phyloP scores from a whole-genome alignment of 2,888 invertebrate species.

The Adelognathus sp. region DNA sequence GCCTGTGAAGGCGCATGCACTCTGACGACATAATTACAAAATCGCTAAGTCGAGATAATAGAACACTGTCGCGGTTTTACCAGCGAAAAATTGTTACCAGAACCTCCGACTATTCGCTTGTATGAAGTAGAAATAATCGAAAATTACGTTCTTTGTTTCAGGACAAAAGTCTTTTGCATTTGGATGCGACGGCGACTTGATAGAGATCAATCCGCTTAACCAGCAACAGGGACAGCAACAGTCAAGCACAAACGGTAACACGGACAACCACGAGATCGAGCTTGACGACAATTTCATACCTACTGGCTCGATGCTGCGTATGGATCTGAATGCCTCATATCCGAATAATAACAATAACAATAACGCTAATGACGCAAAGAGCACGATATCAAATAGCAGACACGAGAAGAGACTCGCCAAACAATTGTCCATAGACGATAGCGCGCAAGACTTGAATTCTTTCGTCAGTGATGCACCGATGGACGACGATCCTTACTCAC shows the following conservation, averaged over 20 bases:
- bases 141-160: constrained; percentile 49
- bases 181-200: constrained; percentile 77
- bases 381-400: constrained; percentile 42
- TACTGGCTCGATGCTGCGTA: neutral
- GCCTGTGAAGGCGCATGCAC: neutral
- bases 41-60: too few relatives aligned
- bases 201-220: constrained; percentile 71
- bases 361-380: constrained; percentile 13
- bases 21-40: neutral
- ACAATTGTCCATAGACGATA: constrained; percentile 63
- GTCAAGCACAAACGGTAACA: constrained; percentile 50
- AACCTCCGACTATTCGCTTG: too few relatives aligned
- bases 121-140: neutral
- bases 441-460: constrained; percentile 35
- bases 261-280: constrained; percentile 51
- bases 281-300: constrained; percentile 43
- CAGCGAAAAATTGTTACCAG: too few relatives aligned
- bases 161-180: constrained; percentile 79
- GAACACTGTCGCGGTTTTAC: too few relatives aligned
- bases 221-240: constrained; percentile 29
- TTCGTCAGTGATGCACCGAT: constrained; percentile 16
- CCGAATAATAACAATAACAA: neutral
- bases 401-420: constrained; percentile 55
- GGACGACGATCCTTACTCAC: constrained; percentile 19
- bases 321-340: neutral